These are phyloP conservation scores for Circaetus cinerascens DNA, from an alignment of 2,113 vertebrate species.

Conservation along the genomic window DNA sequence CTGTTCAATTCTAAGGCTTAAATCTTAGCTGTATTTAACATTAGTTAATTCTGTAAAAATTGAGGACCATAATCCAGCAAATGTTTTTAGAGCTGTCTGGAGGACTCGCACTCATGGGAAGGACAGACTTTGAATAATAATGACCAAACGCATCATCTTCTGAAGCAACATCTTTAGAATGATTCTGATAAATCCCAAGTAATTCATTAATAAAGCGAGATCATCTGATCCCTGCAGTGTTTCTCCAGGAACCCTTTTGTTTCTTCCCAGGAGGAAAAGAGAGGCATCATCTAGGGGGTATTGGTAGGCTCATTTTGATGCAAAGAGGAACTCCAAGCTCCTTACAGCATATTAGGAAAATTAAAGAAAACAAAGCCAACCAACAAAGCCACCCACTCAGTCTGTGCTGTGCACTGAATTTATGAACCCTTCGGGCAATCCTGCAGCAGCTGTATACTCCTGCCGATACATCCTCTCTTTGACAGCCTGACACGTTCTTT, in stretches of 20 bases:
- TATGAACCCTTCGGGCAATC: conserved; percentile 24
- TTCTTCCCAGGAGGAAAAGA: conserved; percentile 20
- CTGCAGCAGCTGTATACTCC: neutral
- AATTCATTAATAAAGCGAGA: conserved; percentile 41
- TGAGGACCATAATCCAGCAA: conserved; percentile 15
- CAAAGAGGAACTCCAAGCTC: conserved; percentile 5
- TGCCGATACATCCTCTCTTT: neutral
- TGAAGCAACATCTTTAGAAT: conserved; percentile 17
- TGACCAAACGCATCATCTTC: neutral
- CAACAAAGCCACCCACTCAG: conserved; percentile 32
- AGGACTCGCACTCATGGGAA: neutral
- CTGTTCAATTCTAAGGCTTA: neutral
- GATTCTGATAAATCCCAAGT: conserved; percentile 38
- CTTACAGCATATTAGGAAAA: conserved; percentile 45
- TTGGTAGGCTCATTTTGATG: conserved; percentile 7
- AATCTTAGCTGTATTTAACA: conserved; percentile 4
- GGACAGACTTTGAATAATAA: conserved; percentile 51
- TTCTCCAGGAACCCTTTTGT: conserved; percentile 30
- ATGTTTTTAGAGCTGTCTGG: neutral
- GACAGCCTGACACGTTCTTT: neutral
- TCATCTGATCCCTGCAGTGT: conserved; percentile 23
- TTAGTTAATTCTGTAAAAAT: conserved; percentile 21
- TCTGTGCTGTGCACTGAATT: conserved; percentile 18
- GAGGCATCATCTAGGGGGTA: neutral
- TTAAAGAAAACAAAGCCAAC: conserved; percentile 33